Percentiles rank a stretch among this genome's conserved stretches.
Conservation (phyloP, 1,140 invertebrate species). For the Leptinotarsa texana region DNA sequence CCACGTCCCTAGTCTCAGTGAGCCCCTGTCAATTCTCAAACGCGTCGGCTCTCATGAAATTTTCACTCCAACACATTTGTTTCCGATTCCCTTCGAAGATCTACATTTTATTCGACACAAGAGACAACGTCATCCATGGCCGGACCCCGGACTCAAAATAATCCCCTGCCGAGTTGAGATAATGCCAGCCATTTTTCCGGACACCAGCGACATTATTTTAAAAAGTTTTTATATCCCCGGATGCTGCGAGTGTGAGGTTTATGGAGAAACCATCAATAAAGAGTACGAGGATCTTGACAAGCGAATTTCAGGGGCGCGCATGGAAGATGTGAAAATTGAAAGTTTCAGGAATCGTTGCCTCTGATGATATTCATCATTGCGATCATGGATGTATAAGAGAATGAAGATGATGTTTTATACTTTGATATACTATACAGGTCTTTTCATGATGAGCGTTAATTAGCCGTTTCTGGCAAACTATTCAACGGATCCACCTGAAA, state of each 20-base stretch:
- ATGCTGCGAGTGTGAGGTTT: slow-evolving; percentile 37
- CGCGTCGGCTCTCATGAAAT: not conserved
- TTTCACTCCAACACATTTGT: slow-evolving; percentile 11
- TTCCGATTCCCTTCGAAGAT: slow-evolving; percentile 18
- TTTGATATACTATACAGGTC: too few species aligned
- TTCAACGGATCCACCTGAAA: too few species aligned
- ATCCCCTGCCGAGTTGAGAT: slow-evolving; percentile 48
- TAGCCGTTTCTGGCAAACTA: too few species aligned
- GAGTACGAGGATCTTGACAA: slow-evolving; percentile 34
- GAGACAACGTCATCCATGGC: slow-evolving; percentile 10
- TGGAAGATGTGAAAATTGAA: not conserved
- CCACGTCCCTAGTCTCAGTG: too few species aligned
- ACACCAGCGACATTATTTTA: slow-evolving; percentile 51
- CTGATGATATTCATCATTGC: too few species aligned
- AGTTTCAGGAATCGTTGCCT: too few species aligned
- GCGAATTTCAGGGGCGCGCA: slow-evolving; percentile 16
- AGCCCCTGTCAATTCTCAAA: too few species aligned
- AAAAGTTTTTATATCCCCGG: slow-evolving; percentile 50
- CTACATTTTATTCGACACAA: slow-evolving; percentile 28
- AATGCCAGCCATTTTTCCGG: slow-evolving; percentile 50
- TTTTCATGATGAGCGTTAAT: too few species aligned
- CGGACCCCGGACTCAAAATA: slow-evolving; percentile 25
- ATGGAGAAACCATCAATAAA: slow-evolving; percentile 45
- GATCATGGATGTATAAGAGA: too few species aligned
- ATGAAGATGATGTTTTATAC: too few species aligned